A percentile compares a stretch with the other conserved stretches of the same genome.
These are phyloP conservation scores for Hyla sarda DNA, from an alignment of 2,113 vertebrate species.

Conservation along the genomic window DNA sequence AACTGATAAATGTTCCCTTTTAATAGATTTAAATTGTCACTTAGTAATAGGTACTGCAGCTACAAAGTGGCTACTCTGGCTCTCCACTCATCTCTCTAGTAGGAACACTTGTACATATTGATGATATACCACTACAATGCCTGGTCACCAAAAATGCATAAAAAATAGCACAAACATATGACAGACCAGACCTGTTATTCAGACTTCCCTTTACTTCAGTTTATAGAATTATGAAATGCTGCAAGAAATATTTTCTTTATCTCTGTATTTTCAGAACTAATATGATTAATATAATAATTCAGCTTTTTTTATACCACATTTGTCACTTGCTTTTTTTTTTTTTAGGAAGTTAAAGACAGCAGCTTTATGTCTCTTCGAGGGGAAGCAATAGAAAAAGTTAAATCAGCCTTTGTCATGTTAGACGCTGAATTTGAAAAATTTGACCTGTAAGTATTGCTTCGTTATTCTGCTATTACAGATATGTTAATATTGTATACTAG, in stretches of 20 bases:
- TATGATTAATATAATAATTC: not conserved
- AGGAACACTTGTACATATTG: not conserved
- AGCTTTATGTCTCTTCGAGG: slow-evolving; percentile 70
- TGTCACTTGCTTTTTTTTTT: slow-evolving; percentile 41
- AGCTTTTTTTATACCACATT: not conserved
- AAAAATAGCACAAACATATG: too few species aligned
- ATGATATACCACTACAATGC: not conserved
- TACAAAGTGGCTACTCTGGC: not conserved
- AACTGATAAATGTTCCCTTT: too few species aligned
- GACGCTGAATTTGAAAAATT: slow-evolving; percentile 77
- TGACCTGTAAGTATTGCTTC: slow-evolving; percentile 67
- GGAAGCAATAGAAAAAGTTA: slow-evolving; percentile 73
- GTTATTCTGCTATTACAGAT: not conserved
- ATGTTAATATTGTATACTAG: not conserved
- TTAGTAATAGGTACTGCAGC: not conserved
- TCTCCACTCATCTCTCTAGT: not conserved
- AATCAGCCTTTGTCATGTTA: slow-evolving; percentile 72
- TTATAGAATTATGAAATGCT: not conserved
- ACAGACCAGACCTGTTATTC: not conserved
- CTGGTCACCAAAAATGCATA: not conserved
- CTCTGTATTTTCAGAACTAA: not conserved
- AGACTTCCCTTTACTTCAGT: not conserved
- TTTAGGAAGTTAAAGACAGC: slow-evolving; percentile 63
- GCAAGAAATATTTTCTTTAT: not conserved
- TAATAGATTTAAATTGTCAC: too few species aligned